A percentile compares a stretch with the other conserved stretches of the same genome.
Evolutionary conservation across 2,888 invertebrate species (phyloP).

Genomic region (Agrenia bidenticulata): DNA sequence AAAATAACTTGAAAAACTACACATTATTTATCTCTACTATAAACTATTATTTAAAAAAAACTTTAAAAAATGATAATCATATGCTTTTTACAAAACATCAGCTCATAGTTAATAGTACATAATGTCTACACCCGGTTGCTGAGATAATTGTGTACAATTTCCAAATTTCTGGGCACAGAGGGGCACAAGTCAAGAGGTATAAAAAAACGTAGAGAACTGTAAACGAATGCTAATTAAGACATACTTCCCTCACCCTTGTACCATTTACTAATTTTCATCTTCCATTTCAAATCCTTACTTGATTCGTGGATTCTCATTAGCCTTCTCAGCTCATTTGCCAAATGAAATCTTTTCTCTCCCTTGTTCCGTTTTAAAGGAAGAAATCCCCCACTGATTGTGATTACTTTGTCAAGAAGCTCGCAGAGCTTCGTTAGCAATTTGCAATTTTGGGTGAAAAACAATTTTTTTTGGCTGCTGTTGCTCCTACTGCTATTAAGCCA

Average conservation of each 20-base stretch:
- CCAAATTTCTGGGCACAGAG: background rate
- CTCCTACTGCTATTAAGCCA: too few species aligned
- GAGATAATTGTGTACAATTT: background rate
- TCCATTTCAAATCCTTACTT: too few species aligned
- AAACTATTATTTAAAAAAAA: background rate
- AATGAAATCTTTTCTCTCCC: too few species aligned
- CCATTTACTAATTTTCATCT: too few species aligned
- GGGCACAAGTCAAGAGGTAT: background rate
- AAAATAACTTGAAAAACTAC: background rate
- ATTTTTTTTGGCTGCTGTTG: too few species aligned
- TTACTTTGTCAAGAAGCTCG: too few species aligned
- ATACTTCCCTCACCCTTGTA: background rate
- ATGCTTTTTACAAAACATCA: background rate
- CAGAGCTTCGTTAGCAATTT: too few species aligned
- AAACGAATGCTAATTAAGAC: slow-evolving; percentile 4
- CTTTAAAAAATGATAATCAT: background rate
- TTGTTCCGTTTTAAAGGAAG: background rate
- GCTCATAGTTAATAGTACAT: background rate
- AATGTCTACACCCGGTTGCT: background rate
- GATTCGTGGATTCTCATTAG: too few species aligned
- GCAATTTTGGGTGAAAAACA: too few species aligned
- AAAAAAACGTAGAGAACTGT: background rate
- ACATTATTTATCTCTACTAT: background rate
- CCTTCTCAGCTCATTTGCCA: too few species aligned
- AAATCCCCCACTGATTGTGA: background rate